These are phyloP conservation scores for Ammospiza caudacuta DNA, from an alignment of 2,113 vertebrate species.

Conservation along the genomic window DNA sequence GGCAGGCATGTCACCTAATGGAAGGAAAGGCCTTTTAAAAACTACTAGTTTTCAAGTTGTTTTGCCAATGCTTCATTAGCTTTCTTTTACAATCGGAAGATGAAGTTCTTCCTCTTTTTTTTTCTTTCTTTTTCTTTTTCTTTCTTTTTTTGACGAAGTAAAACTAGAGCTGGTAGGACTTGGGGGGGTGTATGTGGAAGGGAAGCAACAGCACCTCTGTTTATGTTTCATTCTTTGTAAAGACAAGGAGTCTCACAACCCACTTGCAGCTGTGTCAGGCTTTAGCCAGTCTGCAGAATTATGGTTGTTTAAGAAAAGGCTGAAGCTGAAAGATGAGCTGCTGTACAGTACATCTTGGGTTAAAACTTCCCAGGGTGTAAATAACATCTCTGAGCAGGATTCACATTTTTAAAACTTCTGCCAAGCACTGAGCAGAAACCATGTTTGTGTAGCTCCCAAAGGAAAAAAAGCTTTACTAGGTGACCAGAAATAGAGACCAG, in stretches of 20 bases:
- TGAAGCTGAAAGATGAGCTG: background rate
- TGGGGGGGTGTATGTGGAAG: background rate
- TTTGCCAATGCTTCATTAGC: background rate
- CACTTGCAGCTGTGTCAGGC: background rate
- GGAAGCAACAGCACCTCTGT: background rate
- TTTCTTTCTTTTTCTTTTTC: background rate
- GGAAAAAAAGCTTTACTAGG: background rate
- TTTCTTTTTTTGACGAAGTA: background rate
- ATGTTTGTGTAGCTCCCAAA: background rate
- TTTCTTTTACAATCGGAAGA: background rate
- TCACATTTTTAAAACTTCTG: background rate
- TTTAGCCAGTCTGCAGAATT: background rate
- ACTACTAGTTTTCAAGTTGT: background rate
- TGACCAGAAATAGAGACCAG: background rate
- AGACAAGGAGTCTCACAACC: background rate
- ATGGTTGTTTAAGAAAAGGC: background rate
- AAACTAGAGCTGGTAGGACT: background rate
- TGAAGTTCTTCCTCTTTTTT: background rate
- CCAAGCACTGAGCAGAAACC: background rate
- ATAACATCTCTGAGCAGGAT: background rate
- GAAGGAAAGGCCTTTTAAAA: background rate
- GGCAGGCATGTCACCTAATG: accelerated
- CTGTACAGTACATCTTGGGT: background rate
- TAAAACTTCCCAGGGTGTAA: background rate
- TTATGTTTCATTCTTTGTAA: background rate